Evolutionary conservation across 2,888 invertebrate species (phyloP), one percentile per base, ranked within the genome.

Genomic region (Philereme vetulata): DNA sequence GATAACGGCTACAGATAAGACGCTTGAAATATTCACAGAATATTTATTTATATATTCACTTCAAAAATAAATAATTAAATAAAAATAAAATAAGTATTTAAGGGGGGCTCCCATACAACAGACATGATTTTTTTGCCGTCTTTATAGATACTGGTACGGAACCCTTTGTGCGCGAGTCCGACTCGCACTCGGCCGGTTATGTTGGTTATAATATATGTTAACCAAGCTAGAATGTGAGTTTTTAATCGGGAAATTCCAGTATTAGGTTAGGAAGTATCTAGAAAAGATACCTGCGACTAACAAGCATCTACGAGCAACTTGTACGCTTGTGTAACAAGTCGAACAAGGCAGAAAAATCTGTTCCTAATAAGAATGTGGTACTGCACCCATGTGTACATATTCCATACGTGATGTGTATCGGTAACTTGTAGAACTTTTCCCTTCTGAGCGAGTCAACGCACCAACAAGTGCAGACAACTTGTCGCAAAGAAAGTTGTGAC

Each of bases 401-500:
- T 49, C 56, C 52, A 61, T 63, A 60, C 55, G 49, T 62, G 53
- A 64, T 56, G 56, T 56, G 60, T 53, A 56, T 60, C 56, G 52
- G 49, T 60, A 48, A 71, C 70, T 72, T 64, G 68, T 55, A 56
- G 43, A 76, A 78, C 77, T 84, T 86, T 86, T 86, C 85, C 81
- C 80, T 81, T 44, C 44, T 38, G 77, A 76, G 71, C 71, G 70
- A 76, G 70, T 72, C 81, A 83, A 80, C 72, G 86, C 71, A 77
- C 85, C 67, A 63, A 45, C 66, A 72, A 56, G 35, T 40, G 46
- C 51, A 40, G 51, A 55, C 57, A 45, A 57, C 72, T 64, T 65
- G 72, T 72, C 63, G 72, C 65, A 69, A 82, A 79, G 86, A 89
- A 88, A 88, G 88, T 85, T 80, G 82, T 81, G 73, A 73, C 64